Conservation (phyloP, 1,140 invertebrate species). For the Drosophila kohkoa region DNA sequence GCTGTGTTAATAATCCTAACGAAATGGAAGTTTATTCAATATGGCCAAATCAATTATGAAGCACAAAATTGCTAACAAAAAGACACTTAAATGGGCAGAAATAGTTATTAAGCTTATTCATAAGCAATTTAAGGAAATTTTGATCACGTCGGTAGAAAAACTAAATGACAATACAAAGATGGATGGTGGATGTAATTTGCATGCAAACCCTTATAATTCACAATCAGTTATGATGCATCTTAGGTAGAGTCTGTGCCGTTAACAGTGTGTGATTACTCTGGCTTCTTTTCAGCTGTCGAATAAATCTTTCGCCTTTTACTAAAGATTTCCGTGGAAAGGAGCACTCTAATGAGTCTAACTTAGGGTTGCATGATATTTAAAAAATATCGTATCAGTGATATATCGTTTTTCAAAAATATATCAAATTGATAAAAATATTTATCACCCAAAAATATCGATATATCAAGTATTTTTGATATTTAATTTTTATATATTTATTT, state of each 20-base stretch:
- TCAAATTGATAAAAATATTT: too few species aligned
- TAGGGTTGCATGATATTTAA: too few species aligned
- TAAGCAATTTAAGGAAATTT: background rate
- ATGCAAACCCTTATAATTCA: too few species aligned
- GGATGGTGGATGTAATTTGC: too few species aligned
- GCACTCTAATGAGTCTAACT: constrained; percentile 61
- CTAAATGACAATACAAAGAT: background rate
- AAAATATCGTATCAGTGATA: too few species aligned
- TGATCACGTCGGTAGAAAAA: background rate
- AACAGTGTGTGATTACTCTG: constrained; percentile 22
- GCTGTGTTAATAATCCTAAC: background rate
- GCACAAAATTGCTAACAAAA: background rate
- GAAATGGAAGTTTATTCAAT: background rate
- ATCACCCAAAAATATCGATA: too few species aligned
- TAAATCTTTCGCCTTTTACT: constrained; percentile 59
- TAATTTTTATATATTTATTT: too few species aligned
- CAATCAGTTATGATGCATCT: too few species aligned
- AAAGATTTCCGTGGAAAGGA: constrained; percentile 58
- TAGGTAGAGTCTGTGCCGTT: too few species aligned
- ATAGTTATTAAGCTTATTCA: background rate
- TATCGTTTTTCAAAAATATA: too few species aligned
- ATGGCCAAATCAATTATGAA: background rate
- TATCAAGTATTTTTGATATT: too few species aligned
- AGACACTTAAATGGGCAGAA: background rate
- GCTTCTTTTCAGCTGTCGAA: constrained; percentile 51